phyloP scores from a whole-genome alignment of 92 coral and sea anemone genomes.

The Siderastrea radians region DNA sequence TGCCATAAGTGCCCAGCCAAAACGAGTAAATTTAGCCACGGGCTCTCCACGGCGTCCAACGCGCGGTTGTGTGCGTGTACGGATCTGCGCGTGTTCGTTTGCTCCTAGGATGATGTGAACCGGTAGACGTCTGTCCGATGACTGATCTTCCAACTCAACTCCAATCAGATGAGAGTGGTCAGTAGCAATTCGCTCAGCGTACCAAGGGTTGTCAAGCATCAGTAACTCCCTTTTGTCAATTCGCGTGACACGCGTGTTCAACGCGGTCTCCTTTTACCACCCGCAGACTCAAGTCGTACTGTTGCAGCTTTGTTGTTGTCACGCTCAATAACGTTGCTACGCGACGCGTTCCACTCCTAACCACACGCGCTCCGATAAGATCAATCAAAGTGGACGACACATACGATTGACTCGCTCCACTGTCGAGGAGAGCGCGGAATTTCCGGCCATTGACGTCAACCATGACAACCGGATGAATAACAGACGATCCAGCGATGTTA shows the following conservation, averaged over 20 bases:
- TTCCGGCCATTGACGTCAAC: too few relatives aligned
- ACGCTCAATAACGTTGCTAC: too few relatives aligned
- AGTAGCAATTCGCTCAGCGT: neutral
- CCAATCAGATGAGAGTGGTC: slow-evolving; percentile 19
- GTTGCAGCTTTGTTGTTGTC: neutral
- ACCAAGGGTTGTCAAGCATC: slow-evolving; percentile 39
- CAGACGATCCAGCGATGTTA: too few relatives aligned
- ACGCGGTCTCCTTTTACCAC: neutral
- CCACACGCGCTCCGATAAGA: too few relatives aligned
- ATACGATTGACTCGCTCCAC: too few relatives aligned
- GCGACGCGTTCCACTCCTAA: too few relatives aligned
- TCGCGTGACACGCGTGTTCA: slow-evolving; percentile 24
- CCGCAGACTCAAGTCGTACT: neutral
- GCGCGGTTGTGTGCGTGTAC: slow-evolving; percentile 7
- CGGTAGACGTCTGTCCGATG: neutral
- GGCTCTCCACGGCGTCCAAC: slow-evolving; percentile 47
- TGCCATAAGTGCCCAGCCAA: slow-evolving; percentile 47
- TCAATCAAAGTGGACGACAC: too few relatives aligned
- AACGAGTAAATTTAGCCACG: slow-evolving; percentile 37
- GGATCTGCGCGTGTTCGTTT: slow-evolving; percentile 43
- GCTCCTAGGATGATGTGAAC: slow-evolving; percentile 13
- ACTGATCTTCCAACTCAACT: neutral
- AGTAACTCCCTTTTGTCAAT: slow-evolving; percentile 29
- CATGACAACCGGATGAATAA: too few relatives aligned
- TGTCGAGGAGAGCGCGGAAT: too few relatives aligned